Evolutionary conservation across 2,888 invertebrate species (phyloP).

Genomic region (Steinernema hermaphroditum): DNA sequence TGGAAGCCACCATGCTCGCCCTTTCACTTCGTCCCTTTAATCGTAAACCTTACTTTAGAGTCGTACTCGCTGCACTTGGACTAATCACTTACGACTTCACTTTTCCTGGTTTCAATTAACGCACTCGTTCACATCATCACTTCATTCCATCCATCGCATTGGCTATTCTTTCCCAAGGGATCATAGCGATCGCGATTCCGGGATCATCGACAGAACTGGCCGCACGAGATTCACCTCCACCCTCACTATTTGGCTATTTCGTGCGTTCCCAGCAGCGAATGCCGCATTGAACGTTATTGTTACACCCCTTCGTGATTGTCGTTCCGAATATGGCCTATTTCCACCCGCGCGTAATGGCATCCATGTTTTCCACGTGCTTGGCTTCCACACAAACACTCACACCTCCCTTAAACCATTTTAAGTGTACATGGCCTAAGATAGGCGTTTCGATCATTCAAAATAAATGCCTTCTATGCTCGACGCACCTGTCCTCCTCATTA

Average conservation of each 20-base stretch:
- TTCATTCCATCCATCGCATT: no score
- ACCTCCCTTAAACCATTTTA: no score
- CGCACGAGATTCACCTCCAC: no score
- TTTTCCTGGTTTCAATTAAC: slow-evolving; percentile 18
- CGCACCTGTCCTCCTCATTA: no score
- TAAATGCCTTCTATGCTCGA: no score
- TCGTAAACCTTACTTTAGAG: neutral
- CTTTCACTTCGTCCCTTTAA: neutral
- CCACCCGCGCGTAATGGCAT: slow-evolving; percentile 1
- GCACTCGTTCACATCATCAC: neutral
- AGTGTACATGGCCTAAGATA: no score
- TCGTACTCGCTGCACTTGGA: neutral
- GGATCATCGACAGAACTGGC: no score
- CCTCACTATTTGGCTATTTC: neutral
- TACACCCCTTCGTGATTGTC: slow-evolving; percentile 1
- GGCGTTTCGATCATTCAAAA: no score
- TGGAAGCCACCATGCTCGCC: no score
- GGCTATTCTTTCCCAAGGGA: no score
- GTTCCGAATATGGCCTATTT: slow-evolving; percentile 1
- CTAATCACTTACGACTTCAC: neutral
- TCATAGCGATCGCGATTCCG: no score
- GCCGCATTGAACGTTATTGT: slow-evolving; percentile 8
- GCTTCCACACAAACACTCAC: neutral
- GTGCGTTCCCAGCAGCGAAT: neutral
- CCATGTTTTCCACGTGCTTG: neutral